Conservation (phyloP, 2,888 invertebrate species). For the Spodoptera exigua region DNA sequence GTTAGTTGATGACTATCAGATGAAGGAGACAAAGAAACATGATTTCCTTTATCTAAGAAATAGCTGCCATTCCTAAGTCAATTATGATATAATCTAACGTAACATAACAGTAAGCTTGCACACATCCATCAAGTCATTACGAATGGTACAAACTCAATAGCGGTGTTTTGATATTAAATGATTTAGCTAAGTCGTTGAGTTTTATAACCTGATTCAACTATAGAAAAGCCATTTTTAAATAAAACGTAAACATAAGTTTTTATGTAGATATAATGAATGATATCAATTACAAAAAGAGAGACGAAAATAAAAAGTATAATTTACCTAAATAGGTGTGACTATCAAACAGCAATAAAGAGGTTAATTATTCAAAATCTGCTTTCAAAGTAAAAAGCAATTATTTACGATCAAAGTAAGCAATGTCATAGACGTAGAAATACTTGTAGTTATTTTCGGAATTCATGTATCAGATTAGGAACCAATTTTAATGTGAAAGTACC, state of each 20-base stretch:
- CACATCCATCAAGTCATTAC: conserved; percentile 59
- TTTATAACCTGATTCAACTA: conserved; percentile 13
- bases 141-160: conserved; percentile 59
- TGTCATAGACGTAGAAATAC: not conserved
- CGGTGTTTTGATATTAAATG: conserved; percentile 48
- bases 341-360: not conserved
- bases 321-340: not conserved
- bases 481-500: conserved; percentile 51
- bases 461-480: conserved; percentile 12
- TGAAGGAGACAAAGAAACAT: conserved; percentile 14
- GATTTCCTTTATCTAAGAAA: conserved; percentile 27
- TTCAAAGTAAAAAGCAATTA: conserved; percentile 4
- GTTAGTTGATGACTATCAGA: conserved; percentile 5
- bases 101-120: conserved; percentile 51
- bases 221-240: not conserved
- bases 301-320: not conserved
- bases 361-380: conserved; percentile 2
- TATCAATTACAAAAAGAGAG: not conserved
- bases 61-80: conserved; percentile 37
- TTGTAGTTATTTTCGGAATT: conserved; percentile 3
- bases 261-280: too few species aligned
- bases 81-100: conserved; percentile 61
- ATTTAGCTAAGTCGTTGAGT: conserved; percentile 21
- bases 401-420: not conserved
- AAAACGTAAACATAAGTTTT: too few species aligned